These are phyloP conservation scores for Lycocerus yunnanus DNA, from an alignment of 2,888 invertebrate species.

Conservation along the genomic window DNA sequence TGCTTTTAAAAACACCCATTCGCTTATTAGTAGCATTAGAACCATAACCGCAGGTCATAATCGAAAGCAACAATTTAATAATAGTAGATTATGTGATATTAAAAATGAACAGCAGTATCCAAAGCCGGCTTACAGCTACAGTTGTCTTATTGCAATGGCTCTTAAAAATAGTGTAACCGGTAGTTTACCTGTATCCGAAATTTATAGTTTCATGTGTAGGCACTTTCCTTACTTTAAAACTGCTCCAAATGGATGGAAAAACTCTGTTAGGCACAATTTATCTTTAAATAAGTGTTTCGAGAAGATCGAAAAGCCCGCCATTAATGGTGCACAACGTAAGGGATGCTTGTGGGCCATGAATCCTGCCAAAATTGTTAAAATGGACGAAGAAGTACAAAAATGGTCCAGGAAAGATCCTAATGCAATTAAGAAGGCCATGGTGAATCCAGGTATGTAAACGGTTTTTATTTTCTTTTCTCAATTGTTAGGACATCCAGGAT, in stretches of 20 bases:
- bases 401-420: slow-evolving; percentile 95
- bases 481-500: no score
- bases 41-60: slow-evolving; percentile 28
- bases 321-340: slow-evolving; percentile 83
- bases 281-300: slow-evolving; percentile 98
- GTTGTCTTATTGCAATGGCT: slow-evolving; percentile 97
- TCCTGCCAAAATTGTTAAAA: slow-evolving; percentile 91
- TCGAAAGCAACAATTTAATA: slow-evolving; percentile 35
- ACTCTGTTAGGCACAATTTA: slow-evolving; percentile 96
- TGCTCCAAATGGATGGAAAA: slow-evolving; percentile 98
- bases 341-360: slow-evolving; percentile 97
- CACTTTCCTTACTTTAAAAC: slow-evolving; percentile 99
- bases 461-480: no score
- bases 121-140: slow-evolving; percentile 97
- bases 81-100: slow-evolving; percentile 46
- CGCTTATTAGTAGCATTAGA: slow-evolving; percentile 38
- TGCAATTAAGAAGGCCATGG: slow-evolving; percentile 92
- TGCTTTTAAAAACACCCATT: slow-evolving; percentile 46
- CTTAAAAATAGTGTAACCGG: slow-evolving; percentile 94
- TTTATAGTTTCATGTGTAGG: slow-evolving; percentile 99
- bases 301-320: slow-evolving; percentile 93
- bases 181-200: slow-evolving; percentile 95
- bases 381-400: slow-evolving; percentile 98
- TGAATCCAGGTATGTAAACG: slow-evolving; percentile 77
- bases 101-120: slow-evolving; percentile 73